Base-by-base conservation (phyloP, 2,888 invertebrate genomes). In the Luperina nickerlii region DNA sequence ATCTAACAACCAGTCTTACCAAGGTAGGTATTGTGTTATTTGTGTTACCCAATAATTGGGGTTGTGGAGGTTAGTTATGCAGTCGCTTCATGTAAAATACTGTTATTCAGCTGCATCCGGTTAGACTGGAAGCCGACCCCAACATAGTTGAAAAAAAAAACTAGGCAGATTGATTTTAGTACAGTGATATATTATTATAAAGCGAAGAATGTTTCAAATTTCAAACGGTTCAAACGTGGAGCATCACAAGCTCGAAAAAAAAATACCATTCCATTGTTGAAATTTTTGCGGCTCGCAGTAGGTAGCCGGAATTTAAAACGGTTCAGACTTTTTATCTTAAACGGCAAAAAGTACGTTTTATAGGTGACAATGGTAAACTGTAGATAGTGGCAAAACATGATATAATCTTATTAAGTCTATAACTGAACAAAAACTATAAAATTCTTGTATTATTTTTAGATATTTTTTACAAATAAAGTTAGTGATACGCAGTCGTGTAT, bases 151-250 rank as follows among this genome's bases (percentile, higher is more conserved):
- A 1, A 15, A 27, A 62, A 62, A 32, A 27, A 60, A 0, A n/a
- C 60, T 1, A 1, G 63, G 20, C 5, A 8, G 32, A 20, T 20
- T 32, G 0, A 63, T 32, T 63, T 62, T 76, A 85, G 85, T 81
- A 85, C 86, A 71, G 24, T 76, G 80, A 82, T 83, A 48, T 38
- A 38, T 1, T 42, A 66, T n/a, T 51, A 79, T 73, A 42, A 62
- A 62, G 20, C 20, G 24, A 76, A 54, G 66, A 78, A 76, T 76
- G 45, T 73, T 72, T 60, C 15, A 62, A 66, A 66, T 63, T 38
- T 38, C 4, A 51, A 57, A 66, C 11, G 42, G 15, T 27, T 71
- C 27, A 51, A 75, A 74, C 9, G 27, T 38, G n/a, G 66, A 75
- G n/a, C 69, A 54, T n/a, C 51, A 48, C 11, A 45, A 54, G 24